Conservation (phyloP, 1,140 invertebrate species). For the Idris sp. region DNA sequence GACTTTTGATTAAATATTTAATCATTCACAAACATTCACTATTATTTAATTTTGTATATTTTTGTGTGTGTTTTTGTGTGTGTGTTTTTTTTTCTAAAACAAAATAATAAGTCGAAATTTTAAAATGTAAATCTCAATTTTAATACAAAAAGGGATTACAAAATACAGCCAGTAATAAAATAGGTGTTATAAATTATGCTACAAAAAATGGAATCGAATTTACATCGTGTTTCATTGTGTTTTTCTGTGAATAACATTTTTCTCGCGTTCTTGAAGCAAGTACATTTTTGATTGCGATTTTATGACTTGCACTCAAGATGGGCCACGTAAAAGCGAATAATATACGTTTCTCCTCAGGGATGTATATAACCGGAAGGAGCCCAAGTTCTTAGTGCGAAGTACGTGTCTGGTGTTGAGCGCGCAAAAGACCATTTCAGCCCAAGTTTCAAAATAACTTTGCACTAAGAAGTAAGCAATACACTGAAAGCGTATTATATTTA, state of each 20-base stretch:
- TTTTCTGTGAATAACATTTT: neutral
- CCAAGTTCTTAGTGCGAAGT: slow-evolving; percentile 43
- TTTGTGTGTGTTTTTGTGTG: no score
- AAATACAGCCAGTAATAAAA: slow-evolving; percentile 49
- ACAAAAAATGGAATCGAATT: slow-evolving; percentile 55
- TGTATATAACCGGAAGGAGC: slow-evolving; percentile 52
- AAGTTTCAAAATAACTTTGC: slow-evolving; percentile 51
- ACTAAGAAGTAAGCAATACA: slow-evolving; percentile 34
- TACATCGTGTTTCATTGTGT: slow-evolving; percentile 15
- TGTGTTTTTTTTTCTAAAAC: no score
- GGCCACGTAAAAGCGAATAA: slow-evolving; percentile 57
- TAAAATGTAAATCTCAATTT: slow-evolving; percentile 59
- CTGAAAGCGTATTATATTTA: slow-evolving; percentile 48
- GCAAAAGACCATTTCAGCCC: slow-evolving; percentile 28
- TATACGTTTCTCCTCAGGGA: slow-evolving; percentile 55
- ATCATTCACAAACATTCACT: no score
- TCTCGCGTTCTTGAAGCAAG: no score
- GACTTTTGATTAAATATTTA: no score
- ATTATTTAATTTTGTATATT: no score
- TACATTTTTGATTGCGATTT: slow-evolving; percentile 61
- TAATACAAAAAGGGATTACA: slow-evolving; percentile 27
- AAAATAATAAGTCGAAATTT: neutral
- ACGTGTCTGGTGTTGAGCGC: slow-evolving; percentile 47
- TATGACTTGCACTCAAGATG: slow-evolving; percentile 50
- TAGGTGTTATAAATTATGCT: slow-evolving; percentile 25